These are phyloP conservation scores for Gobiocypris rarus DNA, from an alignment of 2,113 vertebrate species.

Conservation along the genomic window DNA sequence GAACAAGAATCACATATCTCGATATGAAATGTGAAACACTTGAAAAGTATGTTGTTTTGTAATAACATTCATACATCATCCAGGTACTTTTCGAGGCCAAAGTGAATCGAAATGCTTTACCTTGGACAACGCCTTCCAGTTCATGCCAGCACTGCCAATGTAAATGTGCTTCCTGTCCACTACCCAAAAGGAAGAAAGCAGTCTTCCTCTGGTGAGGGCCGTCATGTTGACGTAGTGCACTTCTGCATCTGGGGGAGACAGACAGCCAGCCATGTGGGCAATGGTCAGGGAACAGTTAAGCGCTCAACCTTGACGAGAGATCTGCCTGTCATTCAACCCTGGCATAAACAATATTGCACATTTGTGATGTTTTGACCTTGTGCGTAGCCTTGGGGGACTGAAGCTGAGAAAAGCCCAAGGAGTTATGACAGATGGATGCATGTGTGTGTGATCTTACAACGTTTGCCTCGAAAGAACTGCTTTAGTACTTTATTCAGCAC, in stretches of 20 bases:
- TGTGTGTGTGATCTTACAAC: conserved; percentile 32
- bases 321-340: conserved; percentile 5
- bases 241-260: conserved; percentile 80
- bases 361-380: conserved; percentile 59
- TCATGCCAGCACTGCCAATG: conserved; percentile 90
- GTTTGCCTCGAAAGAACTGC: conserved; percentile 41
- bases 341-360: conserved; percentile 49
- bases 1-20: conserved; percentile 4
- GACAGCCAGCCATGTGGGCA: background rate
- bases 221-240: conserved; percentile 90
- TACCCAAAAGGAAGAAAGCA: conserved; percentile 95
- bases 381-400: conserved; percentile 1
- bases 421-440: conserved; percentile 28
- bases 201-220: conserved; percentile 85
- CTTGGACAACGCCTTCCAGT: conserved; percentile 89
- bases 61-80: too few relatives aligned
- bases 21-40: background rate
- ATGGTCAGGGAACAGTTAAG: background rate
- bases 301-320: conserved; percentile 3
- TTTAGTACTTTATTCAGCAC: background rate
- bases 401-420: background rate
- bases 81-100: background rate
- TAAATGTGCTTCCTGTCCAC: conserved; percentile 94
- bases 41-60: conserved; percentile 2
- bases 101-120: conserved; percentile 67